phyloP scores from a whole-genome alignment of 2,797 vertebrate species.

The Artibeus lituratus region DNA sequence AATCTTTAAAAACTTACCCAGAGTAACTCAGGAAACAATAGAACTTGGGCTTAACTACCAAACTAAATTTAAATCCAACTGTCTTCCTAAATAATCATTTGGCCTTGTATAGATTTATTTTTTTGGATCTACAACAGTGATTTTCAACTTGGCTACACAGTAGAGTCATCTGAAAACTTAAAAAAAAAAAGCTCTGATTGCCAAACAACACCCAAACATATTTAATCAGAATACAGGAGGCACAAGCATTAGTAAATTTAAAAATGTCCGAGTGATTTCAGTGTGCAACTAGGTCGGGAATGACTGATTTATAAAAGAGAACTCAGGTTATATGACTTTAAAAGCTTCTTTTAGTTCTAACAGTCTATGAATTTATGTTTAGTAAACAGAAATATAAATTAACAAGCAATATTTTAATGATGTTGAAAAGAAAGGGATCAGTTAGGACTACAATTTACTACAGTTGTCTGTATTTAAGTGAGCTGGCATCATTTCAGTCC shows the following conservation, averaged over 20 bases:
- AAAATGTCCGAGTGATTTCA: neutral
- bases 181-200: neutral
- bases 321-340: neutral
- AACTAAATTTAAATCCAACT: neutral
- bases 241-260: neutral
- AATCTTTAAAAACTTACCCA: neutral
- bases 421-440: neutral
- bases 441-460: neutral
- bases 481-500: neutral
- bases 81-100: neutral
- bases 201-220: neutral
- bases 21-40: neutral
- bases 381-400: constrained; percentile 1
- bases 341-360: neutral
- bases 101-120: neutral
- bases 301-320: neutral
- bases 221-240: neutral
- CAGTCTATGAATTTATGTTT: neutral
- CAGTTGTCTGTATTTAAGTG: neutral
- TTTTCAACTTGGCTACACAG: neutral
- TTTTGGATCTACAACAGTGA: neutral
- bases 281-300: neutral
- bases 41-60: neutral
- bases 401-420: neutral
- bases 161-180: neutral